Evolutionary conservation across 1,140 invertebrate species (phyloP).

Genomic region (Trachymyrmex septentrionalis): DNA sequence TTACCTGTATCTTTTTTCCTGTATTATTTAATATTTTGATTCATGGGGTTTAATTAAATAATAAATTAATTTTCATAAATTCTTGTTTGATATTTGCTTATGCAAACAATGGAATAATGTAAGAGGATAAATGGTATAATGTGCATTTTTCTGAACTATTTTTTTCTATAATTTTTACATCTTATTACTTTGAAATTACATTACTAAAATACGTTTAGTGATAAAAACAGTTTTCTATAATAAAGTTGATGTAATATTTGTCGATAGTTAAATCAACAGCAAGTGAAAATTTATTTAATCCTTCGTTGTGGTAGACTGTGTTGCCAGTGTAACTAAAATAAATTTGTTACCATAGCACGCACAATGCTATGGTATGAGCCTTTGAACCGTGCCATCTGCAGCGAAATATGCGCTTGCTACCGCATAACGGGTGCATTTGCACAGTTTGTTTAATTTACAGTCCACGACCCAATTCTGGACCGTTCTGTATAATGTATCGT

Average conservation of each 20-base stretch:
- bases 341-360: constrained; percentile 34
- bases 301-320: constrained; percentile 6
- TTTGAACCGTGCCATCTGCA: constrained; percentile 55
- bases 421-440: constrained; percentile 53
- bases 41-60: background rate
- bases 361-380: constrained; percentile 29
- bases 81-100: background rate
- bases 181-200: background rate
- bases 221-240: background rate
- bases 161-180: background rate
- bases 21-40: background rate
- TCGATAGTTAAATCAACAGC: constrained; percentile 6
- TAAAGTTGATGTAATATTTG: background rate
- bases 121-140: background rate
- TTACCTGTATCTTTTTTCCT: background rate
- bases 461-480: constrained; percentile 51
- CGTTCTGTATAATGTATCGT: constrained; percentile 61
- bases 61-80: background rate
- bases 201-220: background rate
- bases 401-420: constrained; percentile 50
- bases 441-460: constrained; percentile 65
- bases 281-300: constrained; percentile 34
- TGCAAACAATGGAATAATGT: background rate
- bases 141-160: background rate
- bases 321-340: constrained; percentile 47